These are phyloP conservation scores for Spea hammondii DNA, from an alignment of 2,797 vertebrate genomes.

Conservation along the genomic window DNA sequence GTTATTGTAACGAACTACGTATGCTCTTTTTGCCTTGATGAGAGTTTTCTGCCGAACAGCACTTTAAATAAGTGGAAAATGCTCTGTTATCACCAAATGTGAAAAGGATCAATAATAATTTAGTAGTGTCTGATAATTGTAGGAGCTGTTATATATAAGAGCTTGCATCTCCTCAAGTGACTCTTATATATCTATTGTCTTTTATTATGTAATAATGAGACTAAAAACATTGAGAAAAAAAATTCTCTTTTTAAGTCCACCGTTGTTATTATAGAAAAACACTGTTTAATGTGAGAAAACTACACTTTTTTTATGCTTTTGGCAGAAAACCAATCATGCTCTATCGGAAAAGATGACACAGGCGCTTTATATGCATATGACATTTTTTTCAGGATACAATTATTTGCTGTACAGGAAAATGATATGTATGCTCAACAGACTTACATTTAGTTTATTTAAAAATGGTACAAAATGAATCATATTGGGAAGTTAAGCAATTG, in stretches of 20 bases:
- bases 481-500: not conserved
- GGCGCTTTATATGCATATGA: conserved; percentile 21
- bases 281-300: conserved; percentile 54
- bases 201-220: conserved; percentile 81
- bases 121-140: conserved; percentile 96
- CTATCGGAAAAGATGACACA: conserved; percentile 27
- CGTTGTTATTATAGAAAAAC: conserved; percentile 67
- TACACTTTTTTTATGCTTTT: conserved; percentile 61
- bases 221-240: conserved; percentile 67
- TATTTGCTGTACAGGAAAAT: conserved; percentile 29
- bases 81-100: conserved; percentile 80
- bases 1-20: conserved; percentile 70
- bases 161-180: conserved; percentile 81
- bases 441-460: conserved; percentile 10
- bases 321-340: conserved; percentile 57
- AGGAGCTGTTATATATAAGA: conserved; percentile 84
- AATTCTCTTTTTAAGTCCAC: conserved; percentile 71
- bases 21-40: conserved; percentile 75
- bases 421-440: conserved; percentile 11
- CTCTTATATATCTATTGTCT: conserved; percentile 87
- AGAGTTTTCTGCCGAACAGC: conserved; percentile 83
- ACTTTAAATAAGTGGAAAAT: conserved; percentile 89
- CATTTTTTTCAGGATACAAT: conserved; percentile 20
- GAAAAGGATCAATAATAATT: conserved; percentile 89
- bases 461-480: not conserved